Evolutionary conservation across 2,888 invertebrate species (phyloP), one percentile per base, ranked within the genome.

Genomic region (Acrobasis consociella): DNA sequence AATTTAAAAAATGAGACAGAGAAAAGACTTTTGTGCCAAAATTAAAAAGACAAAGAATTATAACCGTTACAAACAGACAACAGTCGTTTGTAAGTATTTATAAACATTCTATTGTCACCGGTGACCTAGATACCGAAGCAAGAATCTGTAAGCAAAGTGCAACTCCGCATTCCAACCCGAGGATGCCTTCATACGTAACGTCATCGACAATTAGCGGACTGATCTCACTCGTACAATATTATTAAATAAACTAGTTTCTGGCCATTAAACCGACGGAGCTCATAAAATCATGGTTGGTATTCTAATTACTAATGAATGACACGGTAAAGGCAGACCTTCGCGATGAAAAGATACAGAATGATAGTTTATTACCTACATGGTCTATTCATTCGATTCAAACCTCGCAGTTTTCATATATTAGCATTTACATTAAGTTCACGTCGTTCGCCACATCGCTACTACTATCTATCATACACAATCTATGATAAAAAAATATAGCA

Each of bases 41-140:
- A 37, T 58, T 13, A 16, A 49, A 60, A 62, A 22, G 62, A 51
- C 2, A 2, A 1, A 22, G 22, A 49, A 39, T 52, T 52, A 37
- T 37, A 37, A 49, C 65, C 68, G 68, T 68, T 66, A 68, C 50
- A 42, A 49, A 49, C 22, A 55, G 60, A 50, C 60, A 49, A 60
- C 62, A 67, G 63, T 63, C 64, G 66, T 65, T 65, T 62, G 61
- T 63, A 61, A 60, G 63, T 72, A 69, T 75, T 72, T 80, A 74
- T 77, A 73, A 74, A 73, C 76, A 72, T 68, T 73, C 80, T 75
- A 82, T 83, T 83, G 83, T 82, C 74, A 77, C 68, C 69, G 66
- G 69, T 75, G 82, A 79, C 80, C 80, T 69, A 81, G 72, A 77
- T 82, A 70, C 67, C 74, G 59, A 38, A 55, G 49, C n/a, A 55